Percentiles rank a stretch among this genome's conserved stretches.
Evolutionary conservation across 2,113 vertebrate genomes (phyloP).

Genomic region (Aldabrachelys gigantea): DNA sequence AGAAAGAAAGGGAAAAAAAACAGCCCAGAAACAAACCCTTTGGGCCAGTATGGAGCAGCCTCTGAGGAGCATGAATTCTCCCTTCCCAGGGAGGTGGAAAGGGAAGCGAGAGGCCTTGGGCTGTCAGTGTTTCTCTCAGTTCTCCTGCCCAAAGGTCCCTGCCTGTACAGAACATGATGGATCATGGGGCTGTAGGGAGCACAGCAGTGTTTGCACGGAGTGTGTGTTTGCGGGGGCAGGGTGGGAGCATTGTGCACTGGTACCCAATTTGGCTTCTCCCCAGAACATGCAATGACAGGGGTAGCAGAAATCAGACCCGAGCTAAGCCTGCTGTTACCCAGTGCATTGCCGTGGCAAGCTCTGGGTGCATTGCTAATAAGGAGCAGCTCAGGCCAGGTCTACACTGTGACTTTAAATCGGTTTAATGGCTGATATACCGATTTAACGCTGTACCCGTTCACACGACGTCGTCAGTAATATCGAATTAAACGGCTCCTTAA

Average conservation of each 20-base stretch:
- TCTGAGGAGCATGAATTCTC: not conserved
- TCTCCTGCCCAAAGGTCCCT: not conserved
- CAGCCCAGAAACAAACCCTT: not conserved
- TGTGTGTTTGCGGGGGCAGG: not conserved
- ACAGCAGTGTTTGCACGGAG: not conserved
- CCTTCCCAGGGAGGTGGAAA: not conserved
- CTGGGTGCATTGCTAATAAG: not conserved
- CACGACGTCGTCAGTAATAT: too few species aligned
- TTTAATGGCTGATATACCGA: too few species aligned
- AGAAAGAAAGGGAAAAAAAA: not conserved
- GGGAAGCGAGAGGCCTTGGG: not conserved
- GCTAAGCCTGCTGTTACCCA: not conserved
- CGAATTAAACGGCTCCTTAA: too few species aligned
- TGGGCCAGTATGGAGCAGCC: not conserved
- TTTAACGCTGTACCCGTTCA: too few species aligned
- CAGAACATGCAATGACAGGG: not conserved
- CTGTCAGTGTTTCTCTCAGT: not conserved
- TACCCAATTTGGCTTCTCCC: not conserved
- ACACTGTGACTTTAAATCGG: too few species aligned
- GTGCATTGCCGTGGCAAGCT: not conserved
- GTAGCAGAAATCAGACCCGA: not conserved
- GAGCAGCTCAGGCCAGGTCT: too few species aligned
- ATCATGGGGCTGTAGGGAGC: rapidly evolving
- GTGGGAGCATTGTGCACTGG: rapidly evolving
- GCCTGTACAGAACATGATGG: not conserved